Base-by-base conservation (phyloP, 2,113 vertebrate genomes). In the Dipodomys ordii region DNA sequence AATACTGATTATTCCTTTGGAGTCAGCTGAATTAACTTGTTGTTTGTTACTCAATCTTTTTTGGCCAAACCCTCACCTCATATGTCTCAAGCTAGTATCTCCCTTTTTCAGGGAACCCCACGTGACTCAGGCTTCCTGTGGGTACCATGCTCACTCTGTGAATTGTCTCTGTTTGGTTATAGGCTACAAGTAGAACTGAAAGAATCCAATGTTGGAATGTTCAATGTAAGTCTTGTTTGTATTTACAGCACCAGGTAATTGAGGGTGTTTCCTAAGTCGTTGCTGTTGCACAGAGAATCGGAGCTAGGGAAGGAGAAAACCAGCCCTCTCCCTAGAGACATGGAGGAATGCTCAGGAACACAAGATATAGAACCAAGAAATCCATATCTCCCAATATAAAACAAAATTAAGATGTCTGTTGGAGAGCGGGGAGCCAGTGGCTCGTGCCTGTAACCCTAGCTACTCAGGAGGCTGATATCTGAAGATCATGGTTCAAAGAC, bases 151-250 rank as follows among this genome's bases (percentile, higher is more conserved):
- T 30, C 22, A 30, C 28, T 20, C n/a, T 76, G 67, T 80, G 74
- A 77, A 6, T 35, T 57, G 1, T 13, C 30, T 84, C 87, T 94
- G 62, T 32, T 93, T 95, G 18, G 0, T 94, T 83, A 18, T 28
- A 97, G 95, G 90, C 16, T 95, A 6, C 89, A 83, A 3, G 27
- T 97, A 93, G 92, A 96, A 44, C 87, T 97, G 81, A 97, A 94
- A 60, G 91, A 97, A 64, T 97, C 96, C 84, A 95, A 90, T 79
- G 87, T 96, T 15, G 97, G 96, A 67, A 12, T 28, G 30, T 93
- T 97, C 84, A 96, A 81, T 86, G 97, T 97, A 95, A 97, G 97
- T 97, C 7, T 49, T 35, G 18, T 76, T 95, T 92, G 71, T 65
- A 74, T 69, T 92, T 53, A 76, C 68, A 23, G 85, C n/a, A 20